Evolutionary conservation across 2,888 invertebrate genomes (phyloP).

Genomic region (Pterobdella sp.): DNA sequence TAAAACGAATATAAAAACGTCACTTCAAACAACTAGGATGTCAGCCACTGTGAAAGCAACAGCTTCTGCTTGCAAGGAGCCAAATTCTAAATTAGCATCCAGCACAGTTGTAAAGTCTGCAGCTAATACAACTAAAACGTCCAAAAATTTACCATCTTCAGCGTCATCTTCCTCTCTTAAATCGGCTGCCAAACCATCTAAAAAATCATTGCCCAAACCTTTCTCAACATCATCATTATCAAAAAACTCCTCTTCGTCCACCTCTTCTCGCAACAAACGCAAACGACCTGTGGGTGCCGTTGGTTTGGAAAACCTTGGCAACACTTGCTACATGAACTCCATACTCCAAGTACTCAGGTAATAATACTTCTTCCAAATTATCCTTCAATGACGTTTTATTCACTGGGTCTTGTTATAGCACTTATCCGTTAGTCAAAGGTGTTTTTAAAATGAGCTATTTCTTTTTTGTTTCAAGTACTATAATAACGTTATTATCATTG

Average conservation of each 20-base stretch:
- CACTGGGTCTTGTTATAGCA: too few species aligned
- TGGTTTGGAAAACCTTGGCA: constrained; percentile 50
- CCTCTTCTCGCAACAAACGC: constrained; percentile 5
- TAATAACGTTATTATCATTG: not conserved
- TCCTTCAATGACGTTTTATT: too few species aligned
- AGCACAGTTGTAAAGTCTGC: not conserved
- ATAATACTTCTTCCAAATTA: not conserved
- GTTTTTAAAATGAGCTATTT: too few species aligned
- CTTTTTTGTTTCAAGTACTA: not conserved
- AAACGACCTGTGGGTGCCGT: constrained; percentile 47
- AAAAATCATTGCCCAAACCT: not conserved
- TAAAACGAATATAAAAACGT: not conserved
- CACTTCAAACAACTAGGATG: not conserved
- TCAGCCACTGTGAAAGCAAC: not conserved
- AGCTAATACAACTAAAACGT: not conserved
- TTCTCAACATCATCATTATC: not conserved
- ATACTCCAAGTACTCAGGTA: constrained; percentile 49
- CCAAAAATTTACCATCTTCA: not conserved
- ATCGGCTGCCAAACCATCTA: not conserved
- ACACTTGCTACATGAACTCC: constrained; percentile 52
- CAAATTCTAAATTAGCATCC: constrained; percentile 6
- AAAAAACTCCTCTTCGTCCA: not conserved
- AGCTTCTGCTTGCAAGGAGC: not conserved
- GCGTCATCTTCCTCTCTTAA: not conserved
- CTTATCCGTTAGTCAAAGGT: too few species aligned